Conservation (phyloP, 1,140 invertebrate genomes). For the Bombus difficillimus region DNA sequence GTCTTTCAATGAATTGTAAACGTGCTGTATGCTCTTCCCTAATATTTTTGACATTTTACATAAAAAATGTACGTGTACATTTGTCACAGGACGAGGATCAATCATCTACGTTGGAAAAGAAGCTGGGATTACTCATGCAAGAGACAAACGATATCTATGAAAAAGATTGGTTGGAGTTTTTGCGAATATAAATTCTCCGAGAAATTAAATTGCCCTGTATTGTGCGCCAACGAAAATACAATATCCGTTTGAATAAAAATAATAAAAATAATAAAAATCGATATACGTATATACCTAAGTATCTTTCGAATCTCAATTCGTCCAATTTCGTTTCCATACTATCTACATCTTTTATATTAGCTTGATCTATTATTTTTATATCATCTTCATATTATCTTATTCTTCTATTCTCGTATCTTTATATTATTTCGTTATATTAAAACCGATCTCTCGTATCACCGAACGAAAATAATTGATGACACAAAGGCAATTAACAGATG, state of each 20-base stretch:
- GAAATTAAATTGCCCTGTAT: too few species aligned
- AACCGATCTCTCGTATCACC: background rate
- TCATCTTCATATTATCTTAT: too few species aligned
- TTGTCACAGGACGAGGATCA: constrained; percentile 5
- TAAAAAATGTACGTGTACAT: background rate
- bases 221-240: background rate
- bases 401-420: too few species aligned
- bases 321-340: background rate
- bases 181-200: background rate
- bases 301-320: background rate
- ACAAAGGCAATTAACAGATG: too few species aligned
- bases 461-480: too few species aligned
- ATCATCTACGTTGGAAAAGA: background rate
- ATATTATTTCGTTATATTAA: background rate
- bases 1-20: background rate
- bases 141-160: constrained; percentile 5
- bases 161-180: constrained; percentile 13
- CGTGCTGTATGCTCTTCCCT: background rate
- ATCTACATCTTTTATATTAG: too few species aligned
- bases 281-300: background rate
- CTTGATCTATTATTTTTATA: too few species aligned
- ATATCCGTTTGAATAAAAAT: background rate
- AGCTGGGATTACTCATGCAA: background rate
- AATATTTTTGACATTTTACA: background rate
- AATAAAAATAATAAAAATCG: background rate